Conservation (phyloP, 92 coral and sea anemone species). For the Porites cylindrica region DNA sequence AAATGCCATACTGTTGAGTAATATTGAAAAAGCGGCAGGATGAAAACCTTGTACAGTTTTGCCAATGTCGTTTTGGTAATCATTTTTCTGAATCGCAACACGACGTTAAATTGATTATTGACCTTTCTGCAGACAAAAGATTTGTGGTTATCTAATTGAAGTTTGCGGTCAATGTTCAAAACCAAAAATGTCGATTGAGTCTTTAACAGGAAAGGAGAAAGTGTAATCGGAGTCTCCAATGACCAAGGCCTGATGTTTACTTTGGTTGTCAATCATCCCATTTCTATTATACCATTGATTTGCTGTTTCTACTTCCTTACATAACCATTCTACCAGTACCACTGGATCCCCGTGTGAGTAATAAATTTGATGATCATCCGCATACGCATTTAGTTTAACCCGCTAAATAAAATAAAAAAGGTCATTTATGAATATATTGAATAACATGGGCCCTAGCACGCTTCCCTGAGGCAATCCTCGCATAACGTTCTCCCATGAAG, state of each 20-base stretch:
- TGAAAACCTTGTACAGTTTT: constrained; percentile 33
- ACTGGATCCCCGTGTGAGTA: neutral
- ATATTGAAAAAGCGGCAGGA: constrained; percentile 15
- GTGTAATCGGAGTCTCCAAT: constrained; percentile 19
- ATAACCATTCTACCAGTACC: neutral
- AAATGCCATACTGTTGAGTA: constrained; percentile 1
- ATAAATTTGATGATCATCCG: constrained; percentile 24
- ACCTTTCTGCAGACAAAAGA: constrained; percentile 19
- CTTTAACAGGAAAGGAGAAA: constrained; percentile 38
- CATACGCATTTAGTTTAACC: constrained; percentile 31
- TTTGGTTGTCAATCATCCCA: neutral
- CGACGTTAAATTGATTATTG: constrained; percentile 35
- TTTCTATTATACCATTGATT: constrained; percentile 34
- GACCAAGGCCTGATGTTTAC: constrained; percentile 7
- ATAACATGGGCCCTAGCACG: constrained; percentile 29
- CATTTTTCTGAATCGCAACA: constrained; percentile 19
- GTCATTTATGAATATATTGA: constrained; percentile 1
- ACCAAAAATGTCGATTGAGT: constrained; percentile 46
- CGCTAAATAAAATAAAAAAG: neutral
- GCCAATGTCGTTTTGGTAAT: constrained; percentile 14
- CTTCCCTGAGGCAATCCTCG: constrained; percentile 4
- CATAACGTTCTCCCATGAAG: too few relatives aligned
- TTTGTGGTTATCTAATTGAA: constrained; percentile 26
- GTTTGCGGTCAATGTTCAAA: constrained; percentile 14
- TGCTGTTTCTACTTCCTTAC: constrained; percentile 1